Evolutionary conservation across 2,888 invertebrate species (phyloP).

Genomic region (Drosophila tripunctata): DNA sequence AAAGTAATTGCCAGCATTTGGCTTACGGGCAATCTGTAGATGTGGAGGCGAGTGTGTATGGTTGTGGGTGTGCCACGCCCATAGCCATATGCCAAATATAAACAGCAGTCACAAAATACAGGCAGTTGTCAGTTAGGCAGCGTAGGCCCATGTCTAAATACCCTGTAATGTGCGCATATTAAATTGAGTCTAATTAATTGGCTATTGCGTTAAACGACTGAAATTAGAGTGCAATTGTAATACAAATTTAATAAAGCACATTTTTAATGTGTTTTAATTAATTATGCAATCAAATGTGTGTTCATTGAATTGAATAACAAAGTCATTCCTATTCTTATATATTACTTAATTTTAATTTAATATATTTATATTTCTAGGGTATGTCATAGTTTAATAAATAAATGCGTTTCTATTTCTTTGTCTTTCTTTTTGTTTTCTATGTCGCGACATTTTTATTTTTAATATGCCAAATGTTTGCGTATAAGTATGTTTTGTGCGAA

Average conservation of each 20-base stretch:
- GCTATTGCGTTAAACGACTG: too few relatives aligned
- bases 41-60: neutral
- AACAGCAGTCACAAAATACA: conserved; percentile 27
- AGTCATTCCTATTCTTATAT: neutral
- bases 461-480: conserved; percentile 52
- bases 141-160: conserved; percentile 9
- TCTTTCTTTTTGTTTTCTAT: conserved; percentile 8
- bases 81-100: conserved; percentile 52
- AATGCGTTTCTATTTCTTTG: neutral
- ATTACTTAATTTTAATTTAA: neutral
- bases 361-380: neutral
- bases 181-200: neutral
- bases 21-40: conserved; percentile 31
- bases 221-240: neutral
- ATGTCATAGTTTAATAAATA: neutral
- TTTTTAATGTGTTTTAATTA: too few relatives aligned
- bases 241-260: neutral
- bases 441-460: conserved; percentile 45
- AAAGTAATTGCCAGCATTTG: conserved; percentile 64
- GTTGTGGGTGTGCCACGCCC: conserved; percentile 36
- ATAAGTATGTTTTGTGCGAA: conserved; percentile 17
- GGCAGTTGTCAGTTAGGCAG: neutral
- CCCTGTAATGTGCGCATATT: conserved; percentile 1
- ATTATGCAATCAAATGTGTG: too few relatives aligned
- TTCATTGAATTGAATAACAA: neutral